A percentile compares a stretch with the other conserved stretches of the same genome.
Evolutionary conservation across 2,888 invertebrate genomes (phyloP).

Genomic region (Diachrysia chrysitis): DNA sequence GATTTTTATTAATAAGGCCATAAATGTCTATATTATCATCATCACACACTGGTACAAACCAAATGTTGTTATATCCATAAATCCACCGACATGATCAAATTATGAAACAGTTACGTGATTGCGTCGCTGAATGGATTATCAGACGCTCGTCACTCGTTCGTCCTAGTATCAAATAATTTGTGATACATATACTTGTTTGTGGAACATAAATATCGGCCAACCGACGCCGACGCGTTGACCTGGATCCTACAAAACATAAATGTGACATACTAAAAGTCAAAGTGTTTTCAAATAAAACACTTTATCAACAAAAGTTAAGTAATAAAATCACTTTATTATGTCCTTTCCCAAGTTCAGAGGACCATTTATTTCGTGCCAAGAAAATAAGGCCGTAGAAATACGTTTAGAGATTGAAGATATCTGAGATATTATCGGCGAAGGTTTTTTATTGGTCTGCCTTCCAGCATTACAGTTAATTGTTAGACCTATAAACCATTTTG

Average conservation of each 20-base stretch:
- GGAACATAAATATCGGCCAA: slow-evolving; percentile 18
- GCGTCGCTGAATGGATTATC: neutral
- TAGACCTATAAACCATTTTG: neutral
- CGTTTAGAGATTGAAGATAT: neutral
- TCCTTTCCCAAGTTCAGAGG: slow-evolving; percentile 17
- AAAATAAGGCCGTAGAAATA: slow-evolving; percentile 1
- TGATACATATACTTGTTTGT: slow-evolving; percentile 15
- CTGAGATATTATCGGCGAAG: neutral
- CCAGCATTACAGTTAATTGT: neutral
- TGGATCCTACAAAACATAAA: slow-evolving; percentile 27
- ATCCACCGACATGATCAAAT: too few relatives aligned
- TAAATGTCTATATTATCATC: too few relatives aligned
- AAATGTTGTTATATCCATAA: too few relatives aligned
- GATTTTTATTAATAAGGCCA: too few relatives aligned
- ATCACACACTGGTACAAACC: too few relatives aligned
- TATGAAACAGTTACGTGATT: neutral
- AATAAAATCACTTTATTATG: slow-evolving; percentile 34
- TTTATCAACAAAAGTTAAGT: slow-evolving; percentile 34
- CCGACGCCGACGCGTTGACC: slow-evolving; percentile 34
- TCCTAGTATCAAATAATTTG: neutral
- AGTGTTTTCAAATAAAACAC: slow-evolving; percentile 25
- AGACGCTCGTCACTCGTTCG: neutral
- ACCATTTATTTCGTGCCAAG: slow-evolving; percentile 19
- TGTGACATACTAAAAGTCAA: slow-evolving; percentile 8
- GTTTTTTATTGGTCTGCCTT: neutral